phyloP scores from a whole-genome alignment of 2,113 vertebrate species.

The Hippocampus comes region DNA sequence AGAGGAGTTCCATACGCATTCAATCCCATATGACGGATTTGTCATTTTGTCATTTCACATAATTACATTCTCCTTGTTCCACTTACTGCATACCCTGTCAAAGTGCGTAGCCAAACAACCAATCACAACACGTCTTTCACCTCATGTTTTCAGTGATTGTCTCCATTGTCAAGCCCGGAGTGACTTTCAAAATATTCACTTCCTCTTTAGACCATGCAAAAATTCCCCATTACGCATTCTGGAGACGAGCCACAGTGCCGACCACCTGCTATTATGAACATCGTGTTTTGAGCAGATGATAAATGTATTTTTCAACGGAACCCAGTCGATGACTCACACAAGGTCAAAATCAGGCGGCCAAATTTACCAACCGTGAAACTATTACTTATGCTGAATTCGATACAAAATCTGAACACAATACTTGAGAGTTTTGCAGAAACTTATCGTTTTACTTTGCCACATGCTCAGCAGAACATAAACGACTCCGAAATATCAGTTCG shows the following conservation, averaged over 20 bases:
- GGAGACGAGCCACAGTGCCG: not conserved
- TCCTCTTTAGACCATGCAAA: not conserved
- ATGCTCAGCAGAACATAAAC: not conserved
- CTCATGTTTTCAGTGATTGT: not conserved
- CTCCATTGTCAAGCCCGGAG: not conserved
- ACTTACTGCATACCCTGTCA: not conserved
- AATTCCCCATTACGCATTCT: not conserved
- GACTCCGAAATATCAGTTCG: not conserved
- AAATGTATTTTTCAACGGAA: not conserved
- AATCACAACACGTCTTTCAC: not conserved
- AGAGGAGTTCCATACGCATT: not conserved
- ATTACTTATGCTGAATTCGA: not conserved
- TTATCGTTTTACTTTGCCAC: not conserved
- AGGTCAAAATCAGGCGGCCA: not conserved
- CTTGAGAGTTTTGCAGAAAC: not conserved
- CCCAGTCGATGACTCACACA: not conserved
- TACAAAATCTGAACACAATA: not conserved
- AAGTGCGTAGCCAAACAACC: not conserved
- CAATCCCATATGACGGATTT: not conserved
- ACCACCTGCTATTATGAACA: not conserved
- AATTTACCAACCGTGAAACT: not conserved
- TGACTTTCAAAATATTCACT: not conserved
- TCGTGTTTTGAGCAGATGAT: not conserved
- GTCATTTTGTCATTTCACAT: not conserved
- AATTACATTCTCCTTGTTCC: not conserved